Conservation (phyloP, 2,113 vertebrate species). For the Bufo bufo region DNA sequence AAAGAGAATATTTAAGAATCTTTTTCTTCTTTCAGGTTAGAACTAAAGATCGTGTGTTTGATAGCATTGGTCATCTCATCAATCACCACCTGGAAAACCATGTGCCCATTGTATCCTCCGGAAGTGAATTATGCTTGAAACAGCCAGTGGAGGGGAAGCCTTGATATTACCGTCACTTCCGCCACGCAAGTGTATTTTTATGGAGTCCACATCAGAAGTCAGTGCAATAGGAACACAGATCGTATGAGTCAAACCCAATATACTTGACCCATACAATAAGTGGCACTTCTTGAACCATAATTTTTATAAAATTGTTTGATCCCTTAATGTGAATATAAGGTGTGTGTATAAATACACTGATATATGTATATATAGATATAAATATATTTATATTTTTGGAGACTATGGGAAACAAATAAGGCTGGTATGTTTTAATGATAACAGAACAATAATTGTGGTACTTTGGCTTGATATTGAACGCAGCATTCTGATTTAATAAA, state of each 20-base stretch:
- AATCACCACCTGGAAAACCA: constrained; percentile 93
- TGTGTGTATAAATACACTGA: constrained; percentile 73
- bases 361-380: constrained; percentile 70
- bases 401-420: constrained; percentile 77
- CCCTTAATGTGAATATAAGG: constrained; percentile 81
- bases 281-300: constrained; percentile 65
- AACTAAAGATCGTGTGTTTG: constrained; percentile 94
- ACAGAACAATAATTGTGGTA: constrained; percentile 74
- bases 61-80: constrained; percentile 97
- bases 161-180: constrained; percentile 69
- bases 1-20: too few species aligned
- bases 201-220: constrained; percentile 51
- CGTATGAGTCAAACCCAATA: constrained; percentile 60
- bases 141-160: constrained; percentile 87
- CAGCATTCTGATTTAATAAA: constrained; percentile 74
- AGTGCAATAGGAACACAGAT: constrained; percentile 52
- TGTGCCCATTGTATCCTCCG: constrained; percentile 93
- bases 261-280: constrained; percentile 52
- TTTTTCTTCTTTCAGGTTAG: constrained; percentile 80
- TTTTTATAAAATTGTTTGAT: constrained; percentile 80
- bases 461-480: constrained; percentile 75
- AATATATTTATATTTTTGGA: constrained; percentile 93
- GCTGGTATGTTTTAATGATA: constrained; percentile 77
- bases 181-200: constrained; percentile 46
- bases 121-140: constrained; percentile 94